phyloP scores from a whole-genome alignment of 2,888 invertebrate species.

The Tiliacea citrago region DNA sequence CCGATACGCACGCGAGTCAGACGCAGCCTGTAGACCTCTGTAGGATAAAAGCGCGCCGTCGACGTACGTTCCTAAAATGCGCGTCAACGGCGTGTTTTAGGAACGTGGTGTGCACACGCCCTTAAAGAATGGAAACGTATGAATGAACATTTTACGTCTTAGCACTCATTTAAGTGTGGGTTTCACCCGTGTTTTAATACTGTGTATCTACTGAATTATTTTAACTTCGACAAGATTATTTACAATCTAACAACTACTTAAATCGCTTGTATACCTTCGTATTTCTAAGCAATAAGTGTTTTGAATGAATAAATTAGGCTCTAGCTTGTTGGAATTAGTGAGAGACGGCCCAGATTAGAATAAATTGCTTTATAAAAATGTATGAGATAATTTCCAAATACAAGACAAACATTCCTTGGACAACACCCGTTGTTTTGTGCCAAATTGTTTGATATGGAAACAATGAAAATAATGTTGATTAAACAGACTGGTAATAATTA shows the following conservation, averaged over 20 bases:
- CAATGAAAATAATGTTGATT: slow-evolving; percentile 16
- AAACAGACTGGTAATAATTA: slow-evolving; percentile 16
- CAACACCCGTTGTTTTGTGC: not conserved
- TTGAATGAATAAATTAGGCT: not conserved
- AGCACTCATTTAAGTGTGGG: not conserved
- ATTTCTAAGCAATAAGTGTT: not conserved
- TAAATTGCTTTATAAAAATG: slow-evolving; percentile 2
- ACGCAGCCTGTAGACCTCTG: too few relatives aligned
- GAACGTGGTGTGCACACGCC: too few relatives aligned
- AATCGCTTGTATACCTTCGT: not conserved
- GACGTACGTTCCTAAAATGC: too few relatives aligned
- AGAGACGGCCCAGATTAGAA: not conserved
- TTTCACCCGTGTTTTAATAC: not conserved
- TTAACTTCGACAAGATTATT: not conserved
- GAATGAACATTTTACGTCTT: not conserved
- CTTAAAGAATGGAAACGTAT: not conserved
- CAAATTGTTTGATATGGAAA: slow-evolving; percentile 12
- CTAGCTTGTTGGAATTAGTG: not conserved
- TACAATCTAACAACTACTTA: not conserved
- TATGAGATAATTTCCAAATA: slow-evolving; percentile 7
- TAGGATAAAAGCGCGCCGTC: too few relatives aligned
- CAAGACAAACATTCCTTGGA: not conserved
- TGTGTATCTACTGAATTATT: not conserved
- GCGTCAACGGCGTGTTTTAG: too few relatives aligned
- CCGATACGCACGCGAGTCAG: too few relatives aligned